phyloP scores from a whole-genome alignment of 2,113 vertebrate species.

The Urocitellus parryii region DNA sequence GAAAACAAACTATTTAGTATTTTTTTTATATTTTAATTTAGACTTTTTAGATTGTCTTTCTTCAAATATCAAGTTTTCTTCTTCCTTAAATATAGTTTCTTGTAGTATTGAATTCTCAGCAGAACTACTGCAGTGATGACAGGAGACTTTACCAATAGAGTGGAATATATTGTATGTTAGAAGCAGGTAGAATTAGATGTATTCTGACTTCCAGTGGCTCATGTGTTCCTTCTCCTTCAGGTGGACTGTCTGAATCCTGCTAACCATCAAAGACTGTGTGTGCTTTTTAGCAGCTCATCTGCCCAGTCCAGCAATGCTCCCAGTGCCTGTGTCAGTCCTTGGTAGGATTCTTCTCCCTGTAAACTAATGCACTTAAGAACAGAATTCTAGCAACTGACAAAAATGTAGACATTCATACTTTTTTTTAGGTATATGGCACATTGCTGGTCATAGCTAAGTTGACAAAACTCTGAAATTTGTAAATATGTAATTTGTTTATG shows the following conservation, averaged over 20 bases:
- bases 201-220: neutral
- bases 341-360: constrained; percentile 87
- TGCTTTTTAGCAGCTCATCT: constrained; percentile 98
- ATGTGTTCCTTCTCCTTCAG: constrained; percentile 85
- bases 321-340: constrained; percentile 98
- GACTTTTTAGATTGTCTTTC: constrained; percentile 7
- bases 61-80: neutral
- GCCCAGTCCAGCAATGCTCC: constrained; percentile 97
- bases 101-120: neutral
- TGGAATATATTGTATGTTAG: fast-evolving
- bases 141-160: neutral
- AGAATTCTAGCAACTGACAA: neutral
- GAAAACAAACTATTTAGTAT: neutral
- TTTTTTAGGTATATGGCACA: neutral
- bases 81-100: neutral
- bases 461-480: constrained; percentile 35
- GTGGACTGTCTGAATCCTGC: constrained; percentile 95
- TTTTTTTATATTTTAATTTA: neutral
- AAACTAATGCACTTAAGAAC: neutral
- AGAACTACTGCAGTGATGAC: neutral
- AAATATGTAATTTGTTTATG: constrained; percentile 11
- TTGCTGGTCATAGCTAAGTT: neutral
- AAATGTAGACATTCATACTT: neutral
- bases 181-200: fast-evolving
- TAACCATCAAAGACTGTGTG: constrained; percentile 97